Evolutionary conservation across 1,140 invertebrate genomes (phyloP), one percentile per base, ranked within the genome.

Genomic region (Saccostrea cuccullata): DNA sequence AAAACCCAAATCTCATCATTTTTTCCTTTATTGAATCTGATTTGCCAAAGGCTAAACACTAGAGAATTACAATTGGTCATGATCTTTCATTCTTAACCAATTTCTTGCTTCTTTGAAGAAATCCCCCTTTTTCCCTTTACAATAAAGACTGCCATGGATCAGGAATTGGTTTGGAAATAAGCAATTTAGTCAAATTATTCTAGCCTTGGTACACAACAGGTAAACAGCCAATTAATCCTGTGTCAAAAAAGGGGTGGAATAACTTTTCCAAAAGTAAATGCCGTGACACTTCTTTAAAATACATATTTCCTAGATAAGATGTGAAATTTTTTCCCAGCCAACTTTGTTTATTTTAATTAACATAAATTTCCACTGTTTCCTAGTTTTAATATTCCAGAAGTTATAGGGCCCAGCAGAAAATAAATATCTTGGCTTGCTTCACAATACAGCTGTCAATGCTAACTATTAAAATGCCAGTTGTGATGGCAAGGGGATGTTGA

Each of bases 201-300:
- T 40, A 84, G 82, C 13, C 55, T n/a, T 12, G 20, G 82, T 84
- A 55, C 82, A 84, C 55, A 55, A 23, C 55, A 84, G 55, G 40
- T 84, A 55, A 55, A 55, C 55, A 55, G 40, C 36, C 82, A 55
- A 84, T 83, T 83, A 47, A 83, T 84, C 47, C 55, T 55, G 40
- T 84, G 82, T 84, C 55, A 84, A 55, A 84, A 84, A 84, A 55
- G 40, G 82, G 82, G 82, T 30, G 82, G 82, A 84, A 84, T 84
- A 84, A 84, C 40, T 84, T 84, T 36, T 55, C 40, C 40, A n/a
- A 84, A 55, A 84, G 55, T 84, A 56, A 55, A 56, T 56, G 40
- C 9, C n/a, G 20, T 55, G 82, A 26, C 40, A 84, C 82, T 84
- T 47, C 82, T 55, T 84, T 55, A 55, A n/a, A 55, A 84, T 84